Conservation (phyloP, 92 coral and sea anemone species). For the Bergia sp. region DNA sequence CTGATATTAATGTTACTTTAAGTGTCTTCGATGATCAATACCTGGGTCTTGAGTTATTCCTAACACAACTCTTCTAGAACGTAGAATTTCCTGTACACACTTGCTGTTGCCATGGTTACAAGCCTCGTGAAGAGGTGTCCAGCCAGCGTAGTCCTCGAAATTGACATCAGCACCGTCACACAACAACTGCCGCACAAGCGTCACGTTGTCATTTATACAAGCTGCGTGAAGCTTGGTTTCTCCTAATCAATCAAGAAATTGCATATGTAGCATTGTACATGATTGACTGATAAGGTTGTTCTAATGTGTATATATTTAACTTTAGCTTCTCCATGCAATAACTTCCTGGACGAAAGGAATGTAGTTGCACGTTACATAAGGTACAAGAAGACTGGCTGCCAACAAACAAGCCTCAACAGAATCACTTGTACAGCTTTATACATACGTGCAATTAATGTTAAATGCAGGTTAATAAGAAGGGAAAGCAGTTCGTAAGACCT, state of each 20-base stretch:
- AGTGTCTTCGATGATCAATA: neutral
- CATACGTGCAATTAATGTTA: too few species aligned
- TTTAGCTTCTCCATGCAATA: too few species aligned
- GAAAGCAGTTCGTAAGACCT: too few species aligned
- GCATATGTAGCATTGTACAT: neutral
- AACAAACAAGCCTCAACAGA: too few species aligned
- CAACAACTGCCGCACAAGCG: conserved; percentile 73
- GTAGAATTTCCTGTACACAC: conserved; percentile 81
- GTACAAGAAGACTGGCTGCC: too few species aligned
- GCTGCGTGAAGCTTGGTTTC: conserved; percentile 86
- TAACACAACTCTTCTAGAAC: conserved; percentile 58
- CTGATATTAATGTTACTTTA: neutral
- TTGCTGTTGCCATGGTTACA: conserved; percentile 84
- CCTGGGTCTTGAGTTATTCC: conserved; percentile 44
- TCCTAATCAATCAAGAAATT: conserved; percentile 51
- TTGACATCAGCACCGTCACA: conserved; percentile 82
- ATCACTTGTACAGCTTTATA: too few species aligned
- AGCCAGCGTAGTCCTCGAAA: conserved; percentile 81
- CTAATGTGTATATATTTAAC: too few species aligned
- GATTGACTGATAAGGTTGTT: too few species aligned
- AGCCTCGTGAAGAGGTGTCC: conserved; percentile 98
- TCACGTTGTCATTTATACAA: conserved; percentile 75
- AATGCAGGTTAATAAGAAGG: too few species aligned
- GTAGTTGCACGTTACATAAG: too few species aligned
- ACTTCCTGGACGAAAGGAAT: too few species aligned